These are phyloP conservation scores for Synanthedon vespiformis DNA, from an alignment of 2,888 invertebrate species.

Conservation along the genomic window DNA sequence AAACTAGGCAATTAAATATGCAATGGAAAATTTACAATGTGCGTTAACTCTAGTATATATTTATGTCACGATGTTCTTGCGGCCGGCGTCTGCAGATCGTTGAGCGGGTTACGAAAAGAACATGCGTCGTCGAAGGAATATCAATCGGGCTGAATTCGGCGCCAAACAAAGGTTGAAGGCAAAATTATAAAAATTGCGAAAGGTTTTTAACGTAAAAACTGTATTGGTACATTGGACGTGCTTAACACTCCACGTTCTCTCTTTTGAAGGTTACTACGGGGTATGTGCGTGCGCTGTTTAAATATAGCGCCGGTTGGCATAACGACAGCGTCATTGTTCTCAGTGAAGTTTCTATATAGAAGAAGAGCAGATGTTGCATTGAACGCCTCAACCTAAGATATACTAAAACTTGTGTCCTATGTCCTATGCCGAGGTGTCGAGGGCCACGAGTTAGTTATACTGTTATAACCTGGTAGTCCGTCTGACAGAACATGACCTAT, in stretches of 20 bases:
- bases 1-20: constrained; percentile 13
- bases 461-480: too few species aligned
- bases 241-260: constrained; percentile 59
- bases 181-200: constrained; percentile 65
- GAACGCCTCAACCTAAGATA: too few species aligned
- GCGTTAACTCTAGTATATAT: constrained; percentile 20
- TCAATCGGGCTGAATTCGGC: constrained; percentile 63
- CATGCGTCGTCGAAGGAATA: constrained; percentile 54
- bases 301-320: constrained; percentile 15
- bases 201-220: constrained; percentile 46
- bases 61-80: constrained; percentile 37
- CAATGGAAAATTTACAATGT: not conserved
- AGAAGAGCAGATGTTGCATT: too few species aligned
- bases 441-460: too few species aligned
- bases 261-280: constrained; percentile 55
- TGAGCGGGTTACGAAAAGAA: constrained; percentile 53
- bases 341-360: too few species aligned
- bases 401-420: too few species aligned
- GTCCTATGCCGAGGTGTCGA: too few species aligned
- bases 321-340: not conserved
- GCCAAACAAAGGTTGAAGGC: constrained; percentile 64
- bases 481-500: too few species aligned
- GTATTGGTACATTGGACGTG: constrained; percentile 67
- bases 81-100: constrained; percentile 3
- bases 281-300: constrained; percentile 53